A percentile compares a stretch with the other conserved stretches of the same genome.
phyloP scores from a whole-genome alignment of 2,797 vertebrate genomes.

The Lycodopsis pacificus region DNA sequence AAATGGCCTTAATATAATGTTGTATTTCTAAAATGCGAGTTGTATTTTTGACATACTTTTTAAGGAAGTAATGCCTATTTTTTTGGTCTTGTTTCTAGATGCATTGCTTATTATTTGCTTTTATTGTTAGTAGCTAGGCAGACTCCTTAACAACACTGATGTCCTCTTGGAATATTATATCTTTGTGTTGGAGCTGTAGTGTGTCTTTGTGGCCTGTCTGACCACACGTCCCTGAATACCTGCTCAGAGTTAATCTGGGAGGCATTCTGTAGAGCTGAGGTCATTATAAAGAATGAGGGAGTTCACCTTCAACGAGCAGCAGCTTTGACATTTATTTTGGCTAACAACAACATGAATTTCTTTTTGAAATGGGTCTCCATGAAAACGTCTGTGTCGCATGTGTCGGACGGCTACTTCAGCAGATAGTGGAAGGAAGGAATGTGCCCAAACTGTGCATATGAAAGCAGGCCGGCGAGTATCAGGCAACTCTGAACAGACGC shows the following conservation, averaged over 20 bases:
- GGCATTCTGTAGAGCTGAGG: neutral
- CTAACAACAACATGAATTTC: neutral
- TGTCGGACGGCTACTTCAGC: neutral
- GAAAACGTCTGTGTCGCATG: neutral
- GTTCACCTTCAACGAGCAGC: neutral
- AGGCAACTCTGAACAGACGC: neutral
- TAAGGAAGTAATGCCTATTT: neutral
- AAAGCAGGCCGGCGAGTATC: neutral
- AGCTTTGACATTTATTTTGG: neutral
- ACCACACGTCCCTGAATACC: neutral
- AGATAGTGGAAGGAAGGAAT: neutral
- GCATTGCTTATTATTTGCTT: neutral
- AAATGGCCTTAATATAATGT: no score
- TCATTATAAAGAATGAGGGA: neutral
- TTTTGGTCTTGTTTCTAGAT: neutral
- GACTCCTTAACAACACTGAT: neutral
- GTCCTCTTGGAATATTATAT: neutral
- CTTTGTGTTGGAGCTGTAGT: conserved; percentile 2
- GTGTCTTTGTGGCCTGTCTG: neutral
- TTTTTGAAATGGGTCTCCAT: neutral
- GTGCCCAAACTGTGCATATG: neutral
- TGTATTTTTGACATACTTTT: neutral
- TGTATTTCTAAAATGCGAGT: neutral
- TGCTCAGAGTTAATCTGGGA: neutral
- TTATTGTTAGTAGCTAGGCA: neutral